Percentiles rank a stretch among this genome's conserved stretches.
Evolutionary conservation across 2,888 invertebrate genomes (phyloP).

Genomic region (Tuberolachnus salignus): DNA sequence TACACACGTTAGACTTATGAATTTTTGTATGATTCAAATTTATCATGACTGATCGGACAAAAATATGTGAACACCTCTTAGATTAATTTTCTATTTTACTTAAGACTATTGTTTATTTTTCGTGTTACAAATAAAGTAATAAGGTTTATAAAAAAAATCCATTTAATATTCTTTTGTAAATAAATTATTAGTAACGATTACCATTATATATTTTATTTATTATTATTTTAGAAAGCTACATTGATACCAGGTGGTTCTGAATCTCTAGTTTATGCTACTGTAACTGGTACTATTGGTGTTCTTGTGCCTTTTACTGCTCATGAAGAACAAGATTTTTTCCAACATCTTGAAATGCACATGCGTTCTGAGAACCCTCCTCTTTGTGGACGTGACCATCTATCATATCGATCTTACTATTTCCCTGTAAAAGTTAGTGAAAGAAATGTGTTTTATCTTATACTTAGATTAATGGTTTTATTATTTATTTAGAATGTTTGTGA

Average conservation of each 20-base stretch:
- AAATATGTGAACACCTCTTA: no score
- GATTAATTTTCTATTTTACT: no score
- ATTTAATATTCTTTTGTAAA: not conserved
- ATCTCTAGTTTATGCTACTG: constrained; percentile 92
- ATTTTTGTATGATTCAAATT: not conserved
- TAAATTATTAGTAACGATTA: not conserved
- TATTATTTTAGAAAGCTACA: constrained; percentile 79
- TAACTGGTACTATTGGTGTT: constrained; percentile 93
- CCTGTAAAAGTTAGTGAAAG: constrained; percentile 80
- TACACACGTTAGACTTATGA: not conserved
- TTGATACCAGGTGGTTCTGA: constrained; percentile 97
- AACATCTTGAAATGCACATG: constrained; percentile 99
- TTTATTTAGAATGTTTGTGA: constrained; percentile 89
- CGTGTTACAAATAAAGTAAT: no score
- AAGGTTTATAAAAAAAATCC: no score
- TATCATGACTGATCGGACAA: not conserved
- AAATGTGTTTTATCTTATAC: not conserved
- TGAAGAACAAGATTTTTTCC: constrained; percentile 99
- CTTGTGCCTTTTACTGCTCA: constrained; percentile 92
- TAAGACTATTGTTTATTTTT: no score
- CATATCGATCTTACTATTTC: constrained; percentile 95
- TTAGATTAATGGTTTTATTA: constrained; percentile 58
- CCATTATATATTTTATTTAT: constrained; percentile 1
- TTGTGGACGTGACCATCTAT: constrained; percentile 96
- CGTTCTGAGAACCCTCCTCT: constrained; percentile 94